Base-by-base conservation (phyloP, 2,797 vertebrate species). In the Gila robusta region DNA sequence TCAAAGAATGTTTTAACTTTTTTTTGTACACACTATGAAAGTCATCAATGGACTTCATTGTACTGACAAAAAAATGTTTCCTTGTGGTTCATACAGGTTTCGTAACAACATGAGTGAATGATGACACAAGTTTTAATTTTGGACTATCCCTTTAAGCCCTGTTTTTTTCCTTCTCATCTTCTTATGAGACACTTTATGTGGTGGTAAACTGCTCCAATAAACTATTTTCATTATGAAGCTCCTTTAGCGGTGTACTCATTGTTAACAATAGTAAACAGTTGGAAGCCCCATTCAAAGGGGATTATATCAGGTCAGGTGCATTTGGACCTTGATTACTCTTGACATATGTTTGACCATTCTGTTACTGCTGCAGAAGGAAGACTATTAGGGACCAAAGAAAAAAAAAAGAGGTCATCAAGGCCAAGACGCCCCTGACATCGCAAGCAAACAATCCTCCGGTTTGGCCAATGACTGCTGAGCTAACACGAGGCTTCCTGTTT, bases 301-400 rank as follows among this genome's bases (percentile, higher is more conserved):
- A 96, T 96, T 96, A 96, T 94, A 95, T 94, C 92, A 95, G 95
- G 95, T 96, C 95, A 96, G 95, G 94, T 94, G 95, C 94, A 93
- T 95, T 95, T 92, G 92, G 95, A 95, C 95, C 93, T 94, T 96
- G 95, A 96, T 96, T 96, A 95, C 94, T 94, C 94, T 94, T 95
- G 95, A 96, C 95, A 96, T 96, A 96, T 96, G 95, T 96, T 96
- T 95, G 93, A 95, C 95, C 95, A 95, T 96, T 95, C 94, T 95
- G 95, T 94, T 95, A 93, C 94, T 93, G 92, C 93, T 79, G 91
- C 88, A 93, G 92, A 94, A 93, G 94, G 91, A 93, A 94, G 92
- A 94, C 93, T 95, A 95, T 95, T 95, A 95, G 92, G 91, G 89
- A 91, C 93, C 92, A 73, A 92, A 92, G 49, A 0, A 1, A 3